phyloP scores from a whole-genome alignment of 2,888 invertebrate species.

The Mycogona germanica region DNA sequence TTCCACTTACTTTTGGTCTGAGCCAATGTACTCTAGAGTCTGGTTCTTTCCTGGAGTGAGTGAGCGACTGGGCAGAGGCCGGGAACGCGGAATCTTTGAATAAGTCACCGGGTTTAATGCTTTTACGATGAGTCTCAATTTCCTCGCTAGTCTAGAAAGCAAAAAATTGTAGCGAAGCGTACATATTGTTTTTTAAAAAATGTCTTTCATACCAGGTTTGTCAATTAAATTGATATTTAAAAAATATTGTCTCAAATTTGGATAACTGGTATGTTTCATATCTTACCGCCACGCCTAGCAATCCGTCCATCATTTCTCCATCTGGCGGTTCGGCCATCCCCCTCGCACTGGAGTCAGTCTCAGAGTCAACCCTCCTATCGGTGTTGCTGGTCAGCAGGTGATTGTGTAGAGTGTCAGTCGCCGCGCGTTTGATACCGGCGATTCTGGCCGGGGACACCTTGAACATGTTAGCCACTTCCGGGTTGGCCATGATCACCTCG shows the following conservation, averaged over 20 bases:
- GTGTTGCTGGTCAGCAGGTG: neutral
- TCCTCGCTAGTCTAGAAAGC: constrained; percentile 17
- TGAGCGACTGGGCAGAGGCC: constrained; percentile 34
- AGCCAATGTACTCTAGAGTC: constrained; percentile 35
- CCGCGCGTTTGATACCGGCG: neutral
- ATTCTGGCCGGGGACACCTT: neutral
- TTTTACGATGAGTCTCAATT: constrained; percentile 24
- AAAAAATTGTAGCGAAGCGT: neutral
- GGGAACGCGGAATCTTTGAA: constrained; percentile 39
- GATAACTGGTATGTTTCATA: neutral
- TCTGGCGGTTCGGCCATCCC: constrained; percentile 2
- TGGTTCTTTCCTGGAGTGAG: constrained; percentile 29
- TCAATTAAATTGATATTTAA: neutral
- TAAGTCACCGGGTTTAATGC: constrained; percentile 28
- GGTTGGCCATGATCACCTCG: neutral
- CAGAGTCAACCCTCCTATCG: neutral
- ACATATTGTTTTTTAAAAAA: neutral
- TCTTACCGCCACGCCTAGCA: constrained; percentile 16
- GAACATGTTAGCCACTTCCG: neutral
- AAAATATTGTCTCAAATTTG: neutral
- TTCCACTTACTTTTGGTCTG: constrained; percentile 31
- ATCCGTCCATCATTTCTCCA: constrained; percentile 14
- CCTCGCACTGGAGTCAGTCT: constrained; percentile 3
- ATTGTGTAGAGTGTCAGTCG: neutral
- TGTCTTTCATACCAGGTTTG: neutral